These are phyloP conservation scores for Parnassius apollo DNA, from an alignment of 2,888 invertebrate species.

Conservation along the genomic window DNA sequence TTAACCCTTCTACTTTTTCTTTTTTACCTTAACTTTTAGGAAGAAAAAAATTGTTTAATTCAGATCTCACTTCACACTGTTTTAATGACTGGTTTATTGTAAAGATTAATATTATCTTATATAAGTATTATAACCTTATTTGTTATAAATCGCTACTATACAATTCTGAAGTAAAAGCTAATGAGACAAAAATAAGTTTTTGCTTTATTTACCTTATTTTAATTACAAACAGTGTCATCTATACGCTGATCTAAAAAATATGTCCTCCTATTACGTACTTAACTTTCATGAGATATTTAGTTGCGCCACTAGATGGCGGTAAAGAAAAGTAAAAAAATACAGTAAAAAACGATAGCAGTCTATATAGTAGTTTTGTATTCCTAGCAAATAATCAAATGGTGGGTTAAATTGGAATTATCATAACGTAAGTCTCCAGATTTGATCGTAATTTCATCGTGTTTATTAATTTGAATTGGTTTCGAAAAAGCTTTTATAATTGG, in stretches of 20 bases:
- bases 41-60: not conserved
- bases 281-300: not conserved
- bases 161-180: conserved; percentile 32
- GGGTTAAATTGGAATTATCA: too few relatives aligned
- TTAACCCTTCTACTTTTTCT: too few relatives aligned
- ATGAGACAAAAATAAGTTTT: conserved; percentile 28
- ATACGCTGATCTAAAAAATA: conserved; percentile 41
- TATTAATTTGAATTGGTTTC: too few relatives aligned
- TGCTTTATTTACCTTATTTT: conserved; percentile 15
- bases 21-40: too few relatives aligned
- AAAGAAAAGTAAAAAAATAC: not conserved
- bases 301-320: conserved; percentile 3
- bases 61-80: conserved; percentile 5
- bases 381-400: too few relatives aligned
- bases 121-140: conserved; percentile 29
- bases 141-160: conserved; percentile 36
- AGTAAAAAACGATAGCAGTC: too few relatives aligned
- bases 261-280: not conserved
- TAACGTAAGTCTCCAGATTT: too few relatives aligned
- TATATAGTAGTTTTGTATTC: too few relatives aligned
- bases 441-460: too few relatives aligned
- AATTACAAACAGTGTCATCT: conserved; percentile 8
- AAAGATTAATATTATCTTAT: conserved; percentile 10
- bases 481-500: too few relatives aligned
- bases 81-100: not conserved